These are phyloP conservation scores for Brachypodius melanocephalos DNA, from an alignment of 2,113 vertebrate species.

Conservation along the genomic window DNA sequence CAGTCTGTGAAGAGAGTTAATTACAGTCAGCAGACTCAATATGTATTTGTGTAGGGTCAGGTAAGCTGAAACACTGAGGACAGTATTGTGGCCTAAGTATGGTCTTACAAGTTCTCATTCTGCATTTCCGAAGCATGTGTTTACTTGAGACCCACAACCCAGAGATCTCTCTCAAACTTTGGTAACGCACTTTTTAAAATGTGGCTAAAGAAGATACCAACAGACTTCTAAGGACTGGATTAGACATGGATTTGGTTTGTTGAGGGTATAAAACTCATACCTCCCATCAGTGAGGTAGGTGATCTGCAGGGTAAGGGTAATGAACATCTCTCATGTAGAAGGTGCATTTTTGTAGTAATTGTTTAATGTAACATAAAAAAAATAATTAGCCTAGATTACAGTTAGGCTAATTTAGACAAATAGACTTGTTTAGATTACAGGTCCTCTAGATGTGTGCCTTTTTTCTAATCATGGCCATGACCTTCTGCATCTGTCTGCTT, in stretches of 20 bases:
- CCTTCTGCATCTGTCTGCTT: neutral
- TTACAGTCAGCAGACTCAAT: neutral
- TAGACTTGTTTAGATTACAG: neutral
- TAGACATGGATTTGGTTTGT: neutral
- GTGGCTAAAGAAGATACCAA: neutral
- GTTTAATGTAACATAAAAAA: neutral
- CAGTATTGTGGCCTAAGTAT: accelerated
- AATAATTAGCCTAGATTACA: neutral
- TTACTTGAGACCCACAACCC: neutral
- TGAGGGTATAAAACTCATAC: neutral
- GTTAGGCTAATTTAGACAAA: neutral
- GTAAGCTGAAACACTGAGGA: neutral
- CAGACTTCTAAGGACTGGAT: neutral
- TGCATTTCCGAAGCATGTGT: neutral
- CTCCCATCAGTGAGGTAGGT: neutral
- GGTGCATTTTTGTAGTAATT: neutral
- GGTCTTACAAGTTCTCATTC: neutral
- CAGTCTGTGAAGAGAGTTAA: neutral
- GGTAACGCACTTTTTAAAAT: neutral
- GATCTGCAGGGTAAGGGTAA: neutral
- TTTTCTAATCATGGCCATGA: neutral
- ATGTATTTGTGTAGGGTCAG: neutral
- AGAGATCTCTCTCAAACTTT: neutral
- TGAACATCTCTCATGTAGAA: neutral
- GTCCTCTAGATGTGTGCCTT: neutral